Conservation (phyloP, 2,113 vertebrate genomes). For the Actenoides lindsayi region DNA sequence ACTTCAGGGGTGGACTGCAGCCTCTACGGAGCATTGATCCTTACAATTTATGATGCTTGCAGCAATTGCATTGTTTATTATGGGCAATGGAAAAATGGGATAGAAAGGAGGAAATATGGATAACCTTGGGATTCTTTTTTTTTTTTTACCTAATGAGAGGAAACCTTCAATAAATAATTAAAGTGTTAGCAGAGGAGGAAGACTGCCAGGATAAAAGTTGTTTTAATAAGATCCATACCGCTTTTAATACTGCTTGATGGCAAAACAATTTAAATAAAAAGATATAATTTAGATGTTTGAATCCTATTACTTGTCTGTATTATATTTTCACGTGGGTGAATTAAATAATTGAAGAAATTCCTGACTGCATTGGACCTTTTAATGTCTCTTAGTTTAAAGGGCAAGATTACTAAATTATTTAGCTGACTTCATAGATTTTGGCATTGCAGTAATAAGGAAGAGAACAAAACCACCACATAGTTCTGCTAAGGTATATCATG, state of each 20-base stretch:
- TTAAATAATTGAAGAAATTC: constrained; percentile 35
- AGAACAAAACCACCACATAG: not conserved
- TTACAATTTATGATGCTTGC: not conserved
- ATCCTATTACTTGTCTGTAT: not conserved
- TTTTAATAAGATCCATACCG: not conserved
- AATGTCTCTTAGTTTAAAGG: not conserved
- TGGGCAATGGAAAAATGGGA: not conserved
- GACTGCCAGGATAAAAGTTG: not conserved
- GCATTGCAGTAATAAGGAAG: not conserved
- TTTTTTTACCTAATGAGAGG: not conserved
- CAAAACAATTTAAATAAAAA: constrained; percentile 21
- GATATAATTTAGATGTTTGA: not conserved
- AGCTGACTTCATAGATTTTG: constrained; percentile 4
- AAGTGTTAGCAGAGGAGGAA: not conserved
- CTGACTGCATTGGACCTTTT: not conserved
- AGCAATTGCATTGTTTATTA: not conserved
- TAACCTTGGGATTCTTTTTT: not conserved
- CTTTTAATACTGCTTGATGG: not conserved
- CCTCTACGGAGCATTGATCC: not conserved
- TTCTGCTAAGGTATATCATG: not conserved
- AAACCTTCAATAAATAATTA: constrained; percentile 13
- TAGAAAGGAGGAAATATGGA: not conserved
- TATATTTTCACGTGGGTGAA: not conserved
- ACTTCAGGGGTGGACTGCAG: not conserved
- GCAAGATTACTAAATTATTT: constrained; percentile 37